Percentiles rank a stretch among this genome's conserved stretches.
Conservation (phyloP, 2,113 vertebrate species). For the Camelus dromedarius region DNA sequence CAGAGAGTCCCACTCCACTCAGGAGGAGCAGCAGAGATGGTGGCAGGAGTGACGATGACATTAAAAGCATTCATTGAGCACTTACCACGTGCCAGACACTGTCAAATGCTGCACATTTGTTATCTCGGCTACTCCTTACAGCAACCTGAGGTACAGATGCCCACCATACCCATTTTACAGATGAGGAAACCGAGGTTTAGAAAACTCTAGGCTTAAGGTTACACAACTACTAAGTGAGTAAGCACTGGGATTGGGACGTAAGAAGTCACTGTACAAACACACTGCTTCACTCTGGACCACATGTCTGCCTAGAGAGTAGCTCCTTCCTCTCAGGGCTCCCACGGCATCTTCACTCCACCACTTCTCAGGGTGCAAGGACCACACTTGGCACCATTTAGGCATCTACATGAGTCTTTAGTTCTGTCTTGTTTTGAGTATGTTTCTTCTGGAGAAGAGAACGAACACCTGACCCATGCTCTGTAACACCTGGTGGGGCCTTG, state of each 20-base stretch:
- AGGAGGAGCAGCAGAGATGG: background rate
- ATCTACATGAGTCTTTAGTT: background rate
- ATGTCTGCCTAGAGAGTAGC: background rate
- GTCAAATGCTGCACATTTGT: background rate
- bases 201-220: background rate
- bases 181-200: background rate
- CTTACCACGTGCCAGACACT: background rate
- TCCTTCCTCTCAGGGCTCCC: background rate
- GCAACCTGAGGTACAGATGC: background rate
- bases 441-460: background rate
- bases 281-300: accelerated
- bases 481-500: no score
- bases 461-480: background rate
- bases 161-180: background rate
- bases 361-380: background rate
- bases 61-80: accelerated
- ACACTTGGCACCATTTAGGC: background rate
- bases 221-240: background rate
- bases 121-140: background rate
- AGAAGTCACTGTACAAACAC: background rate
- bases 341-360: background rate
- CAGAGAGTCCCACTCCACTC: background rate
- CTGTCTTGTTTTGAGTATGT: background rate
- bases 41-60: background rate
- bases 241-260: background rate